These are phyloP conservation scores for Varecia variegata DNA, from an alignment of 2,797 vertebrate species.

Conservation along the genomic window DNA sequence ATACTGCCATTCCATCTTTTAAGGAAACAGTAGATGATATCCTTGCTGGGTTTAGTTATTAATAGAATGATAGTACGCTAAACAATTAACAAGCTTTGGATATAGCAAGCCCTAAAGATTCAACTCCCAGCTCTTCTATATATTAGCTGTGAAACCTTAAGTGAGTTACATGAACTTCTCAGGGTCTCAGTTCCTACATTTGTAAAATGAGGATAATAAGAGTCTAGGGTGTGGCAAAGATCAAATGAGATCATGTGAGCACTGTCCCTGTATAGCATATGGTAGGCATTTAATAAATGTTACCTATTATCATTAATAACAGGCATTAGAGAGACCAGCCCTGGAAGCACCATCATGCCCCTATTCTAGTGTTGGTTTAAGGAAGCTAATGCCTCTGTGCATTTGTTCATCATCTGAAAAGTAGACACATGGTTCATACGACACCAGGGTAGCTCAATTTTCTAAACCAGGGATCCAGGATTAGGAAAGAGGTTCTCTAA, in stretches of 20 bases:
- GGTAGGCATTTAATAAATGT: not conserved
- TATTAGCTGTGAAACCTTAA: not conserved
- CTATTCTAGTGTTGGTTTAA: not conserved
- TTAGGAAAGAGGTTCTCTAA: not conserved
- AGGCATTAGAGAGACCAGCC: not conserved
- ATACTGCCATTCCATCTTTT: not conserved
- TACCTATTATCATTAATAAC: not conserved
- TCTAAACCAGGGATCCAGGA: not conserved
- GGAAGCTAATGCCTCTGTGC: not conserved
- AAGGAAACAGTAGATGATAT: not conserved
- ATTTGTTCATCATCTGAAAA: constrained; percentile 39
- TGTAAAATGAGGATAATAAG: constrained; percentile 3
- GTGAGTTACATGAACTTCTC: not conserved
- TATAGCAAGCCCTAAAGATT: not conserved
- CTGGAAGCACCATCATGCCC: not conserved
- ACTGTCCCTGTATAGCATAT: not conserved
- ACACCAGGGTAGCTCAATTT: constrained; percentile 24
- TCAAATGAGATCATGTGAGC: not conserved
- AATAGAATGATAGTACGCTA: not conserved
- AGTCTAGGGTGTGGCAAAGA: not conserved
- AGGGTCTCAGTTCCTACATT: not conserved
- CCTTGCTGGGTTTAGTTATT: not conserved
- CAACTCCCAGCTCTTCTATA: not conserved
- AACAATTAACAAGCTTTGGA: not conserved
- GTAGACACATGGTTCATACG: not conserved